Conservation (phyloP, 2,113 vertebrate species). For the Crotalus helleri region DNA sequence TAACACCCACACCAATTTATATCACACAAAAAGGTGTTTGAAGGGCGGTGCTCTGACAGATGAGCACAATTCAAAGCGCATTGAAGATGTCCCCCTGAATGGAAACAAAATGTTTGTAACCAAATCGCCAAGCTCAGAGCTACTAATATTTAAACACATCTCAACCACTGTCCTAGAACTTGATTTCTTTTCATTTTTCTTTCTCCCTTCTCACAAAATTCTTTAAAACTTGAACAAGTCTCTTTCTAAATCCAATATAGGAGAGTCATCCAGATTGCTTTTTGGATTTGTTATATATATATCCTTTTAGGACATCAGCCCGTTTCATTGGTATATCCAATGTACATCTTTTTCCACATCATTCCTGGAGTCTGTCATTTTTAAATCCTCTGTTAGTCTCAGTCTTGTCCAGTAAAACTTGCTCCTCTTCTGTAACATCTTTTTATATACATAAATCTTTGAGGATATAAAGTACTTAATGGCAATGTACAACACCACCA, state of each 20-base stretch:
- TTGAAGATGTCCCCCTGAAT: no score
- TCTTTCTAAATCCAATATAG: background rate
- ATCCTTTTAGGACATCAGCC: background rate
- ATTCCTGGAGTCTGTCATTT: background rate
- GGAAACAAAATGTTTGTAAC: no score
- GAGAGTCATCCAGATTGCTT: background rate
- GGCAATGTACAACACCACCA: background rate
- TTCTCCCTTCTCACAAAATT: background rate
- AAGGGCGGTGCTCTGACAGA: no score
- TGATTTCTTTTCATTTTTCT: background rate
- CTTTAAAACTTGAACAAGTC: background rate
- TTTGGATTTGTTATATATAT: background rate
- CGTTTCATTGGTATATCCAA: background rate
- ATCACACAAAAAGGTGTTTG: no score
- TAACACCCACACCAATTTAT: no score
- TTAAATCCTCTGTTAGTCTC: background rate
- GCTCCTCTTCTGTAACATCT: background rate
- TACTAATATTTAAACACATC: no score
- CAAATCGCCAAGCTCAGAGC: no score
- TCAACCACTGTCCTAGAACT: background rate
- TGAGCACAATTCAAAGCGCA: no score
- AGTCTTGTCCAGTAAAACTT: background rate
- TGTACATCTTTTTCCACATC: background rate
- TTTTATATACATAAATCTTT: background rate
- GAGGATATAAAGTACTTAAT: background rate